A percentile compares a stretch with the other conserved stretches of the same genome.
phyloP scores from a whole-genome alignment of 2,113 vertebrate species.

The Maccullochella peelii region DNA sequence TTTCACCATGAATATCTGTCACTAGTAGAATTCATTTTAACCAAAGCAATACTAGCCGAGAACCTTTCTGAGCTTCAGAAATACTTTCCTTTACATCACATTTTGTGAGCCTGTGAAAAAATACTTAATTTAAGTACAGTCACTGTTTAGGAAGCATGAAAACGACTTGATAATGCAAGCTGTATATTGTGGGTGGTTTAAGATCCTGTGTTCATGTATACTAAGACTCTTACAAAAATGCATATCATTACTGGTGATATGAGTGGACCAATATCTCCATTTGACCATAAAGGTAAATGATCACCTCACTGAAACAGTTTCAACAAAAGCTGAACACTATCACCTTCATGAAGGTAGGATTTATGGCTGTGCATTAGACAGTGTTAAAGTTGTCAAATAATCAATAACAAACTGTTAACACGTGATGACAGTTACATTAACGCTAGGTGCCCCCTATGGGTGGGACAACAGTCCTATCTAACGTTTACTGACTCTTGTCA shows the following conservation, averaged over 20 bases:
- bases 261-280: not conserved
- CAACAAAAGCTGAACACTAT: not conserved
- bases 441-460: not conserved
- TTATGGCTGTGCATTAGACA: not conserved
- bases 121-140: not conserved
- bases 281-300: too few species aligned
- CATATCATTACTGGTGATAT: not conserved
- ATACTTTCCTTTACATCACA: not conserved
- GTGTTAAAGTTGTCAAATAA: not conserved
- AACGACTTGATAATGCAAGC: slow-evolving; percentile 17
- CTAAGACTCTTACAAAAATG: not conserved
- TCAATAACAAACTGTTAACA: not conserved
- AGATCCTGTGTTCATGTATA: not conserved
- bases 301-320: too few species aligned
- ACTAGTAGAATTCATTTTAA: not conserved
- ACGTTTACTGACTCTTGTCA: slow-evolving; percentile 29
- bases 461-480: slow-evolving; percentile 71
- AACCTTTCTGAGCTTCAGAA: not conserved
- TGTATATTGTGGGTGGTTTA: slow-evolving; percentile 14
- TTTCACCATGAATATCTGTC: not conserved
- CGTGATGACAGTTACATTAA: not conserved
- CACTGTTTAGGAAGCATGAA: not conserved
- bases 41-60: not conserved
- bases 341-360: not conserved
- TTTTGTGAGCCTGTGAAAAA: not conserved